A percentile compares a stretch with the other conserved stretches of the same genome.
phyloP scores from a whole-genome alignment of 2,888 invertebrate species.

The Cephus sareptanus region DNA sequence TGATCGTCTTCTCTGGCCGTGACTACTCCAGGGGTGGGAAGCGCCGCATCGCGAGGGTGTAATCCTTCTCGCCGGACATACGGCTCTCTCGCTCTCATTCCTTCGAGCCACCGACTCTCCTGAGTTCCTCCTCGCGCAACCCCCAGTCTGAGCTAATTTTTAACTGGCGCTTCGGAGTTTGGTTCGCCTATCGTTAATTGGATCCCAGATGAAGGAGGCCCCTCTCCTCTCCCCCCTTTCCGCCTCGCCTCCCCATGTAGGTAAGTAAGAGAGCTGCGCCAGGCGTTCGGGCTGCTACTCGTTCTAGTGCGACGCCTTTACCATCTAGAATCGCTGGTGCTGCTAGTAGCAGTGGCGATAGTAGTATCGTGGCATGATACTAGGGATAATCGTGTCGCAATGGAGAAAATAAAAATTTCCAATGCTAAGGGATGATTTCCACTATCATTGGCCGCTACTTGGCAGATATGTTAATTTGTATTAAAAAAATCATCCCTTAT shows the following conservation, averaged over 20 bases:
- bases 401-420: neutral
- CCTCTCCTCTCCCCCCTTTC: slow-evolving; percentile 2
- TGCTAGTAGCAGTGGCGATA: neutral
- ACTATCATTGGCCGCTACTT: neutral
- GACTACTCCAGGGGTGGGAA: neutral
- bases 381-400: neutral
- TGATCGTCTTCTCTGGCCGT: neutral
- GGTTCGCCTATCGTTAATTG: slow-evolving; percentile 58
- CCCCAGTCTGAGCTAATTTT: slow-evolving; percentile 49
- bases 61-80: slow-evolving; percentile 22
- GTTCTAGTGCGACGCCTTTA: neutral
- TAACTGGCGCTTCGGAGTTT: slow-evolving; percentile 48
- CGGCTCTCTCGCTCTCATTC: slow-evolving; percentile 12
- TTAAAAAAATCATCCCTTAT: neutral
- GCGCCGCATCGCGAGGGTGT: slow-evolving; percentile 27
- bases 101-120: slow-evolving; percentile 20
- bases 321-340: neutral
- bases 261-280: slow-evolving; percentile 18
- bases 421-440: neutral
- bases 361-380: neutral
- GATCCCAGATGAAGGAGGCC: slow-evolving; percentile 55
- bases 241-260: slow-evolving; percentile 14
- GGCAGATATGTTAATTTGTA: neutral
- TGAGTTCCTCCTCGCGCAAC: slow-evolving; percentile 11
- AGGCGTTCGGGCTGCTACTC: neutral